Evolutionary conservation across 1,140 invertebrate genomes (phyloP).

Genomic region (Tribolium madens): DNA sequence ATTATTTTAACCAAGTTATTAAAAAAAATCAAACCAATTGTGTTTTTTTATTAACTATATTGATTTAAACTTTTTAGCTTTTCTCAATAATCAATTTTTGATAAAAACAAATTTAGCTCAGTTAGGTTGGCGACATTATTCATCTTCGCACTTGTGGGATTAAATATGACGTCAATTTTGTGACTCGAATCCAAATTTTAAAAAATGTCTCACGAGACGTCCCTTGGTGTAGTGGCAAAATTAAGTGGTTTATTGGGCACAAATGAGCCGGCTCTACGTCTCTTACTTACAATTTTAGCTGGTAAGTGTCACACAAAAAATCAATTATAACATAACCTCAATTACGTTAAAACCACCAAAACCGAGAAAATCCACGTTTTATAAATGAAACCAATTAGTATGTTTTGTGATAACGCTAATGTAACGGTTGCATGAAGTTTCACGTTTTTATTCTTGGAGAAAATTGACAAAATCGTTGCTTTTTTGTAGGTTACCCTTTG

Average conservation of each 20-base stretch:
- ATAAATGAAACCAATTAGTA: conserved; percentile 10
- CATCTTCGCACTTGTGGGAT: too few species aligned
- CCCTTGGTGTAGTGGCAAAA: neutral
- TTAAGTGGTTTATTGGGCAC: conserved; percentile 64
- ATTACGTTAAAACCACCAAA: conserved; percentile 36
- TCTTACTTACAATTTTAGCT: conserved; percentile 77
- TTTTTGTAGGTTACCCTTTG: conserved; percentile 81
- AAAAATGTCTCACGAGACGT: neutral
- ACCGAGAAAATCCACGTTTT: neutral
- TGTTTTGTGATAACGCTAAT: neutral
- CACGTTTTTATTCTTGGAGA: neutral
- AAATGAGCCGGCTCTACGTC: conserved; percentile 73
- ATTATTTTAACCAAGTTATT: too few species aligned
- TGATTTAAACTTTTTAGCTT: too few species aligned
- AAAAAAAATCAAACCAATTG: too few species aligned
- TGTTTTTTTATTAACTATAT: too few species aligned
- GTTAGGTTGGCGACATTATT: too few species aligned
- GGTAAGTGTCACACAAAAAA: conserved; percentile 66
- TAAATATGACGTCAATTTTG: neutral
- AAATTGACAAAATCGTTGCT: neutral
- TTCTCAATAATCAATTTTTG: too few species aligned
- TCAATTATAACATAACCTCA: conserved; percentile 9
- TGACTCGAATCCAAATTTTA: neutral
- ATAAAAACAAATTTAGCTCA: too few species aligned
- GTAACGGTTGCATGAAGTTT: neutral